Evolutionary conservation across 2,113 vertebrate genomes (phyloP).

Genomic region (Crotophaga sulcirostris): DNA sequence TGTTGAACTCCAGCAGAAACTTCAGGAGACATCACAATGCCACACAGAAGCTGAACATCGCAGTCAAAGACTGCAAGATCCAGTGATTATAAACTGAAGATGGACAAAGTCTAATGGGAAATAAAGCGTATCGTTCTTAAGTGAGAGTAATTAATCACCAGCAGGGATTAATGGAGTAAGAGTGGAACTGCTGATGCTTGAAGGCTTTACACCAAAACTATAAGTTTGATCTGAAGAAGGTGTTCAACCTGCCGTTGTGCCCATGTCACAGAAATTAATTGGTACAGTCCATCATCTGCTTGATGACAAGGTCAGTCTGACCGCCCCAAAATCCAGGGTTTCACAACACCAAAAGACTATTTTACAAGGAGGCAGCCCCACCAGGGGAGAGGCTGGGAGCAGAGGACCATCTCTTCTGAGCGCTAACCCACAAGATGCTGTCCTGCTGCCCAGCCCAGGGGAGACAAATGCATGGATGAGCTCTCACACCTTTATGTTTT

Average conservation of each 20-base stretch:
- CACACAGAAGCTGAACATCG: not conserved
- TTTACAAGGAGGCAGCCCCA: not conserved
- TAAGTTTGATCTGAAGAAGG: not conserved
- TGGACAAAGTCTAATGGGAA: not conserved
- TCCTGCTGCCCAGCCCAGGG: not conserved
- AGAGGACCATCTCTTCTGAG: not conserved
- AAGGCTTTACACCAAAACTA: not conserved
- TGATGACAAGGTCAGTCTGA: not conserved
- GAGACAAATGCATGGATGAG: rapidly evolving
- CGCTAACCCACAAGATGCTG: rapidly evolving
- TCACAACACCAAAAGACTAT: not conserved
- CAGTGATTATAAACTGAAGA: not conserved
- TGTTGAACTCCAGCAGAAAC: not conserved
- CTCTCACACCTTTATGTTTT: not conserved
- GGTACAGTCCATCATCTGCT: not conserved
- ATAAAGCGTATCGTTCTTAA: not conserved
- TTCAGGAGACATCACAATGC: not conserved
- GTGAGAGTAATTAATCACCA: not conserved
- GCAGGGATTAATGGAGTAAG: not conserved
- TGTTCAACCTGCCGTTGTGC: not conserved
- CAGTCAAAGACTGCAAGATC: not conserved
- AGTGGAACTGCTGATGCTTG: not conserved
- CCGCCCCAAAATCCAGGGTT: rapidly evolving
- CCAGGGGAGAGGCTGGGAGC: not conserved
- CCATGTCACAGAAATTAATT: rapidly evolving